Conservation (phyloP, 2,888 invertebrate species). For the Eupithecia vulgata region DNA sequence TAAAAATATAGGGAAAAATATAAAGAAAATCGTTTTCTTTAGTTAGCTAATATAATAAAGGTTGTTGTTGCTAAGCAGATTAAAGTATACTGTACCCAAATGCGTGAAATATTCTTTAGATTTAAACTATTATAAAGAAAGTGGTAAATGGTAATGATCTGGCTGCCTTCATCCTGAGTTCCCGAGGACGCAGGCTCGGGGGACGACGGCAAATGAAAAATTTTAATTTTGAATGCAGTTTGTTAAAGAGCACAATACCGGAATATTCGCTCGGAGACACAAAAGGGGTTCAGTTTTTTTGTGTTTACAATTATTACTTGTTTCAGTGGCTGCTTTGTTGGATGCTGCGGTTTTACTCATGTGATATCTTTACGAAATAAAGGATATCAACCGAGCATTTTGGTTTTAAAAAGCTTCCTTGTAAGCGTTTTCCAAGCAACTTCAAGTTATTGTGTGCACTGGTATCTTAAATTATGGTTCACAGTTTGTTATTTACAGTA, state of each 20-base stretch:
- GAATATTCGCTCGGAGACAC: constrained; percentile 74
- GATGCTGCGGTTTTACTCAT: constrained; percentile 34
- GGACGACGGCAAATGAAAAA: constrained; percentile 75
- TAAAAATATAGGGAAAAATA: too few relatives aligned
- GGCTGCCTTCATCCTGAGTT: constrained; percentile 24
- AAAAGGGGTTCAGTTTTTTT: constrained; percentile 70
- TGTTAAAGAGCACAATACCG: constrained; percentile 80
- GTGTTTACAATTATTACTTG: constrained; percentile 71
- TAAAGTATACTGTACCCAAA: too few relatives aligned
- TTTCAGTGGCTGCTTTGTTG: constrained; percentile 53
- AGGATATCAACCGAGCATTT: background rate
- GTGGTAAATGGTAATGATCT: constrained; percentile 23
- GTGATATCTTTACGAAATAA: constrained; percentile 24
- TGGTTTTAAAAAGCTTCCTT: background rate
- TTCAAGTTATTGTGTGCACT: too few relatives aligned
- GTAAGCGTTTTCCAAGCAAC: background rate
- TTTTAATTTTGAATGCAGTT: constrained; percentile 84
- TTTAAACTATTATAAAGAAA: background rate
- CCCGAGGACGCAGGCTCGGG: constrained; percentile 46
- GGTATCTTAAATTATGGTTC: too few relatives aligned
- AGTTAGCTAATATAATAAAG: too few relatives aligned
- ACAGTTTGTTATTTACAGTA: too few relatives aligned
- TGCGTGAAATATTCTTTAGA: background rate
- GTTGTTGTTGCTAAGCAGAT: too few relatives aligned
- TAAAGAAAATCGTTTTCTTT: too few relatives aligned